Conservation (phyloP, 2,888 invertebrate genomes). For the Deilephila elpenor region DNA sequence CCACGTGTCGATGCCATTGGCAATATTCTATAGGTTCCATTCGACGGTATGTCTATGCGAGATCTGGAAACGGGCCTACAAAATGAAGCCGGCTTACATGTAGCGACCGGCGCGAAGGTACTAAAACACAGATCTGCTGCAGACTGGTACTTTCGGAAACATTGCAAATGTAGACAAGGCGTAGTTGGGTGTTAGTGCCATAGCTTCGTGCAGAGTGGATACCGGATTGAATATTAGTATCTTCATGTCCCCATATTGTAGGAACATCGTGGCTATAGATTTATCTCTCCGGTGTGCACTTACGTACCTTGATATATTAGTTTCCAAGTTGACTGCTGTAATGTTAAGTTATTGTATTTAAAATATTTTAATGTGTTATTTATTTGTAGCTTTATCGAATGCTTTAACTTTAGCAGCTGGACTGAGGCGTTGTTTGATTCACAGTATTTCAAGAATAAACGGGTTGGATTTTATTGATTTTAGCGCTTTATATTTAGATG, state of each 20-base stretch:
- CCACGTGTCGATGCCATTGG: constrained; percentile 96
- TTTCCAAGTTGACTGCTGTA: constrained; percentile 79
- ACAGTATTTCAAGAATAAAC: constrained; percentile 73
- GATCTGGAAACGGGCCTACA: constrained; percentile 98
- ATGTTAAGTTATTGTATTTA: constrained; percentile 84
- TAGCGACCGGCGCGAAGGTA: constrained; percentile 82
- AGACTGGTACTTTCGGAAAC: constrained; percentile 61
- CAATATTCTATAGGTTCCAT: constrained; percentile 97
- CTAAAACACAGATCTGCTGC: constrained; percentile 50
- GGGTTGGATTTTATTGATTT: constrained; percentile 70
- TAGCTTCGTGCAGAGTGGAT: constrained; percentile 60
- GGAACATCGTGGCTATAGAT: constrained; percentile 27
- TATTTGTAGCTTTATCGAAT: constrained; percentile 82
- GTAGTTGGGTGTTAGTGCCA: constrained; percentile 76
- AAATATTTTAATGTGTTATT: constrained; percentile 84
- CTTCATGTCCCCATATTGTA: constrained; percentile 26
- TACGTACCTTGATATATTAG: constrained; percentile 52
- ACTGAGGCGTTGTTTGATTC: constrained; percentile 60
- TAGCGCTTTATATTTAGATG: constrained; percentile 63
- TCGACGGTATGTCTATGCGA: constrained; percentile 98
- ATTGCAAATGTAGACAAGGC: constrained; percentile 50
- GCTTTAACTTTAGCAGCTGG: constrained; percentile 73
- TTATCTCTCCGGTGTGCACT: constrained; percentile 51
- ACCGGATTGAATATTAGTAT: constrained; percentile 41
- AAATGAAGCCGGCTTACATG: constrained; percentile 94